A percentile compares a stretch with the other conserved stretches of the same genome.
Evolutionary conservation across 2,888 invertebrate species (phyloP).

Genomic region (Phyllotreta cruciferae): DNA sequence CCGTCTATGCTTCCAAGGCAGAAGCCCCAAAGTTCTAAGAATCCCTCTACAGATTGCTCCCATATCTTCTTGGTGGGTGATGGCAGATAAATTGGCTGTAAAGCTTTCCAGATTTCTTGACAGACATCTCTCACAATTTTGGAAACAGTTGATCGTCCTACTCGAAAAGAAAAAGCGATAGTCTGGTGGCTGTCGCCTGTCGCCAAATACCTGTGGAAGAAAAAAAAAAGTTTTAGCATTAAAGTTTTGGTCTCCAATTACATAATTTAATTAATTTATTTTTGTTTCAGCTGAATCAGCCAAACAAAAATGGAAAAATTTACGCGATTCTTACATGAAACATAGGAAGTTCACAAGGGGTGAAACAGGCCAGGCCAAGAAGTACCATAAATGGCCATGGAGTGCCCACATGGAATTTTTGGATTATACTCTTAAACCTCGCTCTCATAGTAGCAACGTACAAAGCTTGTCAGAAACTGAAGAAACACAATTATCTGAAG

Average conservation of each 20-base stretch:
- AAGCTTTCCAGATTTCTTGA: constrained; percentile 18
- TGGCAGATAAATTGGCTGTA: constrained; percentile 18
- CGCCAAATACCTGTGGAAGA: constrained; percentile 20
- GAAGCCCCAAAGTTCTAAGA: constrained; percentile 23
- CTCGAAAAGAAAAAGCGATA: constrained; percentile 29
- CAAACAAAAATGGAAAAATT: constrained; percentile 21
- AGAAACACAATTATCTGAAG: constrained; percentile 17
- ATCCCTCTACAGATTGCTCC: constrained; percentile 9
- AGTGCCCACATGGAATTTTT: constrained; percentile 19
- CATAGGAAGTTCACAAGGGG: constrained; percentile 8
- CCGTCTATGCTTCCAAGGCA: constrained; percentile 25
- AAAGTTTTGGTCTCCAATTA: constrained; percentile 1
- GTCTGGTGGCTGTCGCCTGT: constrained; percentile 31
- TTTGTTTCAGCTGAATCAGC: constrained; percentile 15
- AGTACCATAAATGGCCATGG: constrained; percentile 21
- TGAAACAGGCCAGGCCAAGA: constrained; percentile 16
- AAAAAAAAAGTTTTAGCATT: too few species aligned
- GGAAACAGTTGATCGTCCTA: constrained; percentile 21
- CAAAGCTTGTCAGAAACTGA: constrained; percentile 17
- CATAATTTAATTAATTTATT: constrained; percentile 8
- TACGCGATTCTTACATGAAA: constrained; percentile 15
- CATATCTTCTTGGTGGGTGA: constrained; percentile 15
- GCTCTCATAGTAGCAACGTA: constrained; percentile 11
- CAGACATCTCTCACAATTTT: constrained; percentile 19
- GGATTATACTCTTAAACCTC: constrained; percentile 6